Conservation (phyloP, 2,113 vertebrate species). For the Oncorhynchus clarkii region DNA sequence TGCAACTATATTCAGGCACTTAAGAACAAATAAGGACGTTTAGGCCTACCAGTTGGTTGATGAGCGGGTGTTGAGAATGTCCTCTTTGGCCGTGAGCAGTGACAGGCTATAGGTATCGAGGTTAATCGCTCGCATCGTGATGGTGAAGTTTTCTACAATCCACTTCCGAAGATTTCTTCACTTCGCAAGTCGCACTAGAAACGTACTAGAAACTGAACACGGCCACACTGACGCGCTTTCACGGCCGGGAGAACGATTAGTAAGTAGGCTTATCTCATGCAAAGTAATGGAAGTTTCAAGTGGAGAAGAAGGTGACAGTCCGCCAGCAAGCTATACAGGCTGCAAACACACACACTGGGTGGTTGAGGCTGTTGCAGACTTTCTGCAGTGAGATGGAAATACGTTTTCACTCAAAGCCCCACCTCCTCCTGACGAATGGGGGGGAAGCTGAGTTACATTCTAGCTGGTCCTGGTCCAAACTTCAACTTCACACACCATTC, state of each 20-base stretch:
- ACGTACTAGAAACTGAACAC: constrained; percentile 23
- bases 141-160: constrained; percentile 53
- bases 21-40: not conserved
- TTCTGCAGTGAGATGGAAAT: constrained; percentile 58
- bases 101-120: constrained; percentile 81
- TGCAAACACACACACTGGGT: constrained; percentile 28
- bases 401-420: constrained; percentile 66
- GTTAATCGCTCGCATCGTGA: constrained; percentile 71
- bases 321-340: constrained; percentile 19
- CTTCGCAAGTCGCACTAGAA: constrained; percentile 39
- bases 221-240: constrained; percentile 34
- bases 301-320: constrained; percentile 11
- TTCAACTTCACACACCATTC: constrained; percentile 7
- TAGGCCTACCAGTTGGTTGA: constrained; percentile 76
- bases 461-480: constrained; percentile 20
- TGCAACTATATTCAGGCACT: too few relatives aligned
- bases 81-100: constrained; percentile 80
- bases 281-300: constrained; percentile 38
- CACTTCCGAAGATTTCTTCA: constrained; percentile 53
- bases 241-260: constrained; percentile 22
- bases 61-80: constrained; percentile 77
- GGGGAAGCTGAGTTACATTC: constrained; percentile 65
- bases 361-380: constrained; percentile 52
- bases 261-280: constrained; percentile 38
- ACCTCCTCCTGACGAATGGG: constrained; percentile 54